Evolutionary conservation across 2,888 invertebrate species (phyloP).

Genomic region (Nyleta sp.): DNA sequence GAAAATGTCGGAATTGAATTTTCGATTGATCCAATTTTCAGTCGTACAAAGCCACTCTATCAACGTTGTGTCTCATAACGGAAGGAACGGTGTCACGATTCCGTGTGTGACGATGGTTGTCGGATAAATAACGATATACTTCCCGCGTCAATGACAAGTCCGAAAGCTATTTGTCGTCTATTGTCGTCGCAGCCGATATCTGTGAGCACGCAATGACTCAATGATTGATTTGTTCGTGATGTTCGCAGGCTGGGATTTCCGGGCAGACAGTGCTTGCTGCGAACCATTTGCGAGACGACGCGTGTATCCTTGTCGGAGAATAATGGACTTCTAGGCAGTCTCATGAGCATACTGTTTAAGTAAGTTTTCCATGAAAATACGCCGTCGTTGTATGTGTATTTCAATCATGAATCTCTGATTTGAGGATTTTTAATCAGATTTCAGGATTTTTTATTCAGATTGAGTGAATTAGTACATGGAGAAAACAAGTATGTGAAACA

Average conservation of each 20-base stretch:
- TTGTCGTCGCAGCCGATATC: slow-evolving; percentile 37
- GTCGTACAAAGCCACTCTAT: too few species aligned
- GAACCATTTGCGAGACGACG: slow-evolving; percentile 78
- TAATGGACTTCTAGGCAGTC: slow-evolving; percentile 77
- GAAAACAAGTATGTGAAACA: too few species aligned
- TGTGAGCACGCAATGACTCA: slow-evolving; percentile 40
- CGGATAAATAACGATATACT: slow-evolving; percentile 55
- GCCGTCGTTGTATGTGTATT: not conserved
- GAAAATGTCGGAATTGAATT: too few species aligned
- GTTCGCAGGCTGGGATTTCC: slow-evolving; percentile 75
- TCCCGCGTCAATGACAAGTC: slow-evolving; percentile 49
- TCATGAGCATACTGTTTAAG: slow-evolving; percentile 77
- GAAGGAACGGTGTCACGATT: slow-evolving; percentile 39
- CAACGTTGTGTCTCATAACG: slow-evolving; percentile 35
- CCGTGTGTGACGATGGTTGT: slow-evolving; percentile 23
- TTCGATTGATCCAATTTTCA: too few species aligned
- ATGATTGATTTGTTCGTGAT: slow-evolving; percentile 62
- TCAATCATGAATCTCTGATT: not conserved
- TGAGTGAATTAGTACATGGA: too few species aligned
- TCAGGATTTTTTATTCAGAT: too few species aligned
- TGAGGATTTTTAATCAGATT: not conserved
- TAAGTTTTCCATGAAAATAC: slow-evolving; percentile 68
- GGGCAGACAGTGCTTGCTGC: slow-evolving; percentile 76
- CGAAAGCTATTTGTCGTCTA: slow-evolving; percentile 62
- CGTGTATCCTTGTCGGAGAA: slow-evolving; percentile 70